Evolutionary conservation across 2,797 vertebrate genomes (phyloP).

Genomic region (Syndactyla subalaris): DNA sequence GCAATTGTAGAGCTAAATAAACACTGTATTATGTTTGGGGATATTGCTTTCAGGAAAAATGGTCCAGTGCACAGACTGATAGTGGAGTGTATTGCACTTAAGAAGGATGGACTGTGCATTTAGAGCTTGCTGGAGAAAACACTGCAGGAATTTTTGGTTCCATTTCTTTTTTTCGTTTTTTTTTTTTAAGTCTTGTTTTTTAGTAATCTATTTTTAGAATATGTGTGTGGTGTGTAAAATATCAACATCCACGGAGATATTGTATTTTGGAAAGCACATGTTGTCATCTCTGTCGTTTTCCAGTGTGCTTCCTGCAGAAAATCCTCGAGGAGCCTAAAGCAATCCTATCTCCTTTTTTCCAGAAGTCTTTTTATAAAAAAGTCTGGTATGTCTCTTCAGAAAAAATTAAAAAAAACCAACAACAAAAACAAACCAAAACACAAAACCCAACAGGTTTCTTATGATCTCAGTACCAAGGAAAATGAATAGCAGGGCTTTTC

Average conservation of each 20-base stretch:
- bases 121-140: neutral
- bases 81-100: conserved; percentile 51
- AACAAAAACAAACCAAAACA: too few species aligned
- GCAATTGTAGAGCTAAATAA: conserved; percentile 60
- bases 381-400: neutral
- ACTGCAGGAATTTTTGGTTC: neutral
- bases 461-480: neutral
- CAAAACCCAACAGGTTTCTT: neutral
- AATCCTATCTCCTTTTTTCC: neutral
- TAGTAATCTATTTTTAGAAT: neutral
- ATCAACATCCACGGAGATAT: neutral
- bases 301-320: neutral
- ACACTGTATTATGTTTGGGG: conserved; percentile 40
- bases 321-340: neutral
- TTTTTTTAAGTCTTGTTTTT: neutral
- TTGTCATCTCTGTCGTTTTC: neutral
- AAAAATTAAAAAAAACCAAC: too few species aligned
- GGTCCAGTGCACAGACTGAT: conserved; percentile 60
- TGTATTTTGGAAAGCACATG: neutral
- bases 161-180: neutral
- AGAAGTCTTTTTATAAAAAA: too few species aligned
- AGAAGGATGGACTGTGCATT: conserved; percentile 48
- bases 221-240: neutral
- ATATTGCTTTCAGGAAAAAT: conserved; percentile 64
- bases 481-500: neutral